Evolutionary conservation across 2,113 vertebrate species (phyloP), one percentile per base, ranked within the genome.

Genomic region (Bos indicus): DNA sequence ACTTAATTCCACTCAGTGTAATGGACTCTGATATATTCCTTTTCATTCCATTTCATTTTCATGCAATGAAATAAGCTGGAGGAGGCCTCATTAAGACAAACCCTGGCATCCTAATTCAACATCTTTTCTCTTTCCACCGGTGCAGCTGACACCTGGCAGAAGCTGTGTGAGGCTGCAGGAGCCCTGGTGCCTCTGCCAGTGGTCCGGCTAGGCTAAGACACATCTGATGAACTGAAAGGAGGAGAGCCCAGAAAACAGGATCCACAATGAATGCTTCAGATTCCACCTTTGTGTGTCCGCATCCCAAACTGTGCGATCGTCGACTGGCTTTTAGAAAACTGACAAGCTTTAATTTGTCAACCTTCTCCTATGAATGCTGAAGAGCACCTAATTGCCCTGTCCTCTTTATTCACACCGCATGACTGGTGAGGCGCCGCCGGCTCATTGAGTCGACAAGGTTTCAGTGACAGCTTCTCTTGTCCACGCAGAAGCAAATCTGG

Each of bases 381-480:
- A 36, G 84, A 43, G 30, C 77, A 57, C 54, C 93, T 96, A 71
- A 97, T 96, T 84, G 88, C 54, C 51, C 89, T 54, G 40, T 28
- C 71, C 87, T 95, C 93, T 80, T 93, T 25, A 67, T 95, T 95
- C 91, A 11, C 0, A 43, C 33, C 0, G 1, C 10, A 15, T 54
- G 80, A 90, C 96, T n/a, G 80, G 67, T 40, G 91, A 97, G 96
- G 92, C 95, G 96, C 94, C 82, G 33, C 48, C 2, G 56, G 85
- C 82, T 82, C 1, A 4, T 64, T 51, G 14, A 78, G 48, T 15
- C 36, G 6, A 93, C 96, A 91, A 97, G 78, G 74, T 77, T 95
- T 92, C 97, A 0, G 8, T 92, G 98, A 97, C 94, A 98, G 97
- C 93, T 93, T 30, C 93, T 90, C 96, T 54, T 82, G 97, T 92